These are phyloP conservation scores for Oxygymnocypris stewartii DNA, from an alignment of 2,113 vertebrate species.

Conservation along the genomic window DNA sequence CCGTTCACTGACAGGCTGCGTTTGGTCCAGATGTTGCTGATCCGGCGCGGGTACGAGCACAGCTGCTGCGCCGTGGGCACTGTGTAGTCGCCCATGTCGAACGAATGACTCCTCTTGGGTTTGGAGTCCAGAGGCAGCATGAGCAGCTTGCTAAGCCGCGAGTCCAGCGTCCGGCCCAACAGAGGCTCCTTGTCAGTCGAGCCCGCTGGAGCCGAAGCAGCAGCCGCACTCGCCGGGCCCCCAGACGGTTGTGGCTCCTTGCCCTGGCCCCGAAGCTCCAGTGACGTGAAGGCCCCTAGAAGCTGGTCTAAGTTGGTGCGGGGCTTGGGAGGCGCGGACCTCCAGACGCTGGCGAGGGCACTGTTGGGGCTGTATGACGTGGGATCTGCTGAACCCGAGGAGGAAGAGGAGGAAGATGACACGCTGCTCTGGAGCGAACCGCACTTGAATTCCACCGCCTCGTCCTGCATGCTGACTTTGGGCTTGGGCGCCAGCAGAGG, in stretches of 20 bases:
- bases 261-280: constrained; percentile 89
- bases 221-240: constrained; percentile 55
- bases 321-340: constrained; percentile 77
- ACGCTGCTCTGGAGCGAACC: constrained; percentile 85
- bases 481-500: constrained; percentile 68
- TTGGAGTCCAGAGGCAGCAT: constrained; percentile 88
- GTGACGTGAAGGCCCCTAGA: constrained; percentile 91
- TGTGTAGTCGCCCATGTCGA: constrained; percentile 92
- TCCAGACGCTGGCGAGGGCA: constrained; percentile 85
- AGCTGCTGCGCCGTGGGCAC: constrained; percentile 67
- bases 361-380: constrained; percentile 80
- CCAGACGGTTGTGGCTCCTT: constrained; percentile 71
- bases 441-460: constrained; percentile 88
- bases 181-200: constrained; percentile 93
- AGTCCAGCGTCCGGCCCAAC: constrained; percentile 77
- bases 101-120: constrained; percentile 95
- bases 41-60: constrained; percentile 84
- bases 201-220: constrained; percentile 40
- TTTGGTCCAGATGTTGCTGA: constrained; percentile 97
- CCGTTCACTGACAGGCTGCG: constrained; percentile 96
- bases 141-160: constrained; percentile 82
- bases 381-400: constrained; percentile 80
- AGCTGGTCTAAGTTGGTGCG: constrained; percentile 89
- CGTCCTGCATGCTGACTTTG: constrained; percentile 85
- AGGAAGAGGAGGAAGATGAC: constrained; percentile 80